Percentiles rank a stretch among this genome's conserved stretches.
Conservation (phyloP, 2,797 vertebrate genomes). For the Lacerta bilineata region DNA sequence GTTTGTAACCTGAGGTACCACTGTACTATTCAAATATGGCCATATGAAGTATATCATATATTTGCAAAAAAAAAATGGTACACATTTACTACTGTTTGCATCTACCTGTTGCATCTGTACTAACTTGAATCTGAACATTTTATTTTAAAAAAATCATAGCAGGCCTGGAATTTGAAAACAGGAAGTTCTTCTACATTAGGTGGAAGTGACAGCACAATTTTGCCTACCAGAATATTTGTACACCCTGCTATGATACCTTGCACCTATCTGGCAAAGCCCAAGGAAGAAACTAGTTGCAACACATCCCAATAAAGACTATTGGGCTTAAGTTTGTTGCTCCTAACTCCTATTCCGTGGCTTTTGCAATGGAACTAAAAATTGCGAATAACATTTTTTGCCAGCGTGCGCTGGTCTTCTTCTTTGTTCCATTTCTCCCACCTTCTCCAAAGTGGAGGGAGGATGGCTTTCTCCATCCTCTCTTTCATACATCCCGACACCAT, state of each 20-base stretch:
- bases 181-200: not conserved
- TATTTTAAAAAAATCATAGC: too few relatives aligned
- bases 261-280: not conserved
- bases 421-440: slow-evolving; percentile 28
- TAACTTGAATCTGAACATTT: not conserved
- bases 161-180: not conserved
- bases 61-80: not conserved
- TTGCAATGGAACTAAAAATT: not conserved
- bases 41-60: not conserved
- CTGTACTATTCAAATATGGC: not conserved
- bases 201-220: not conserved
- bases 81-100: not conserved
- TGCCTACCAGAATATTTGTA: accelerated
- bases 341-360: not conserved
- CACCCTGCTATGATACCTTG: not conserved
- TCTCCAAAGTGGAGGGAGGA: slow-evolving; percentile 40
- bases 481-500: slow-evolving; percentile 76
- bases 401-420: slow-evolving; percentile 13
- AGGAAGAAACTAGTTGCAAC: not conserved
- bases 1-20: too few relatives aligned
- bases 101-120: not conserved
- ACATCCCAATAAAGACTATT: too few relatives aligned
- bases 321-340: not conserved
- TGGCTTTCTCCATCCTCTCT: slow-evolving; percentile 58
- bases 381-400: not conserved